Conservation (phyloP, 2,797 vertebrate species). For the Anableps anableps region DNA sequence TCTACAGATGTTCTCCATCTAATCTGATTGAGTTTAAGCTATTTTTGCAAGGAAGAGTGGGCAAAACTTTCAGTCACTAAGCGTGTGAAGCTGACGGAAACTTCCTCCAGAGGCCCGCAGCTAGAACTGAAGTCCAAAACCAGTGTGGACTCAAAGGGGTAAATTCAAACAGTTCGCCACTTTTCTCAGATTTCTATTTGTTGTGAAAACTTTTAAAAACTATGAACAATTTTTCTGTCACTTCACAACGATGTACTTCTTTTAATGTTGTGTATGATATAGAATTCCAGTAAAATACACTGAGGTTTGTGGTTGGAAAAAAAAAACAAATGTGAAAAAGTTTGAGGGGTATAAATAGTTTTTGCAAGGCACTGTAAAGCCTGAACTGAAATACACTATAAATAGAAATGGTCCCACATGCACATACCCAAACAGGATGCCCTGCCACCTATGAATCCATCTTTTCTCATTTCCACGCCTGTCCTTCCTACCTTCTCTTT, state of each 20-base stretch:
- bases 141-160: not conserved
- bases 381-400: constrained; percentile 32
- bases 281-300: not conserved
- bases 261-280: not conserved
- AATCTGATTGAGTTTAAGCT: not conserved
- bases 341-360: not conserved
- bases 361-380: not conserved
- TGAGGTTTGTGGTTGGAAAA: not conserved
- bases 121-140: not conserved
- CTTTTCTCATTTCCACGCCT: constrained; percentile 48
- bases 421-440: constrained; percentile 58
- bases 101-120: not conserved
- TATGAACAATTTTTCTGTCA: not conserved
- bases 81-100: not conserved
- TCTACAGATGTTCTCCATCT: not conserved
- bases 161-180: not conserved
- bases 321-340: not conserved
- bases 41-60: not conserved
- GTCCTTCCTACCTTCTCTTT: constrained; percentile 56
- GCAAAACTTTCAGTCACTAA: not conserved
- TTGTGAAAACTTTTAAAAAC: not conserved
- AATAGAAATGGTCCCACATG: constrained; percentile 40
- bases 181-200: not conserved
- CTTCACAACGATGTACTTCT: not conserved
- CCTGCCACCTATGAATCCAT: constrained; percentile 42